Base-by-base conservation (phyloP, 2,797 vertebrate species). In the Gobio occitaniae region DNA sequence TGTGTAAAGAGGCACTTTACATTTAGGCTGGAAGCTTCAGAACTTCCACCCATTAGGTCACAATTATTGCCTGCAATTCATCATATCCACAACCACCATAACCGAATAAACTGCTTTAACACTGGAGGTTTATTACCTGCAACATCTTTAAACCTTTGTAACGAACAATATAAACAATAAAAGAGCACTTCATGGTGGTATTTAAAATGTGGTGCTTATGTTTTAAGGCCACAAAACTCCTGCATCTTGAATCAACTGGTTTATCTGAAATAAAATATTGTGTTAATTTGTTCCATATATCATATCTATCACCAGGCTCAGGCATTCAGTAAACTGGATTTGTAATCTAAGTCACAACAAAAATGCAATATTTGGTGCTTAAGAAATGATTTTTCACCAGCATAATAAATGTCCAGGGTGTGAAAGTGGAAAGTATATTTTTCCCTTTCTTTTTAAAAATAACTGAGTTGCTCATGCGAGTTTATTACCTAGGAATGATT, bases 1-100 rank as follows among this genome's bases (percentile, higher is more conserved):
- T 99, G 97, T 97, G 95, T 97, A 96, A 91, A 94, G 93, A 97
- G 96, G 96, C 97, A 97, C 96, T 94, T 97, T 92, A 94, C 89
- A 95, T 95, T 93, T 93, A 92, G 92, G 93, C 92, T 90, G 92
- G 91, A 90, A 93, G 92, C 76, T 87, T 70, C 29, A 85, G 90
- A 90, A 92, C 90, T 91, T 93, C 90, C 92, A 92, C 90, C 93
- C 91, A 91, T 94, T 95, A 94, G 94, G 93, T 95, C 94, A 95
- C 93, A 94, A 94, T 92, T 93, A 91, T 91, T 92, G 91, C 93
- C 93, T 91, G 91, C 87, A 88, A 91, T 89, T 92, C 86, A 91
- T 87, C 88, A 88, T 87, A 86, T 89, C 79, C 82, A 82, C 81
- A 69, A 54, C 66, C 32, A 54, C 66, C n/a, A 87, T 81, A 87